phyloP scores from a whole-genome alignment of 2,797 vertebrate genomes.

The Podarcis lilfordi region DNA sequence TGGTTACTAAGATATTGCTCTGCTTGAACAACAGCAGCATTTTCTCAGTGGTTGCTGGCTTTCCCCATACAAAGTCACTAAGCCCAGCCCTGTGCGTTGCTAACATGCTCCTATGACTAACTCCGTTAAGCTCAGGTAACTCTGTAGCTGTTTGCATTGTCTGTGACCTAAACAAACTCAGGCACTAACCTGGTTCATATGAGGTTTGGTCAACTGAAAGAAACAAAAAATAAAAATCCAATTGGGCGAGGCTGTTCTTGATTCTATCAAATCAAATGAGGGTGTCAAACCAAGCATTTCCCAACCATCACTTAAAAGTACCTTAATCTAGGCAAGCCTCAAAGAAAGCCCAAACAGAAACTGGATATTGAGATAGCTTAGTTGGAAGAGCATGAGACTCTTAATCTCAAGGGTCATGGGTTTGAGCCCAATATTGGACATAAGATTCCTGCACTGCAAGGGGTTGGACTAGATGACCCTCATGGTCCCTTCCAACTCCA shows the following conservation, averaged over 20 bases:
- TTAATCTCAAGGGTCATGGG: too few species aligned
- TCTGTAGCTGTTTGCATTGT: conserved; percentile 61
- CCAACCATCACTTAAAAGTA: neutral
- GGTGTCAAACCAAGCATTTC: neutral
- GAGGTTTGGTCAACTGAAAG: neutral
- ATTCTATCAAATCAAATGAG: neutral
- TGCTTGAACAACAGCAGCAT: neutral
- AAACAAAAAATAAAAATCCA: neutral
- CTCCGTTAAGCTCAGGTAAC: conserved; percentile 8
- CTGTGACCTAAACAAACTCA: conserved; percentile 49
- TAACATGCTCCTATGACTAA: neutral
- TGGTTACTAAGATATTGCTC: conserved; percentile 10
- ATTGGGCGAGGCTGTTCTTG: neutral
- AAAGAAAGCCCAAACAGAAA: neutral
- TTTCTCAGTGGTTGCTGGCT: conserved; percentile 6
- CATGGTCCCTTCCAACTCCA: too few species aligned
- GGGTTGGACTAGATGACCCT: too few species aligned
- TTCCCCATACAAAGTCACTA: conserved; percentile 28
- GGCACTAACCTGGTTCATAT: neutral
- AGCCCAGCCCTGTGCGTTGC: conserved; percentile 34
- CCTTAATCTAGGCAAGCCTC: neutral
- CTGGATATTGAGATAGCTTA: neutral
- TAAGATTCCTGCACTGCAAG: too few species aligned
- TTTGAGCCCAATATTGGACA: too few species aligned
- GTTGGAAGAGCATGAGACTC: neutral